A percentile compares a stretch with the other conserved stretches of the same genome.
Conservation (phyloP, 2,888 invertebrate species). For the Pollenia amentaria region DNA sequence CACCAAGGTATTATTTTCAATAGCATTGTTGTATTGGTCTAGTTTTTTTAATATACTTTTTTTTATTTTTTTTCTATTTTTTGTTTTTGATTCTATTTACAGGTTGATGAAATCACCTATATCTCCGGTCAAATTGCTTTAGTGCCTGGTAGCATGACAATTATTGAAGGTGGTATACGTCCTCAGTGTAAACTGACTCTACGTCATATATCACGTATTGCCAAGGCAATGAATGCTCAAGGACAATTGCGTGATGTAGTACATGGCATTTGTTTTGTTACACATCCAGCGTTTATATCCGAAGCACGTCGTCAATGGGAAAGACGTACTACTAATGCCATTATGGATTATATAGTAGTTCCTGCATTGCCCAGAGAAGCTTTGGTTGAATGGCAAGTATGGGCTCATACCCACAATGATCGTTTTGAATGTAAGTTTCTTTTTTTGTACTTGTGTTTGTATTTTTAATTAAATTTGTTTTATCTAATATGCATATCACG, state of each 20-base stretch:
- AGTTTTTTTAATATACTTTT: background rate
- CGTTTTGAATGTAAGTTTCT: constrained; percentile 91
- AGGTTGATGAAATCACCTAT: constrained; percentile 93
- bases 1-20: constrained; percentile 87
- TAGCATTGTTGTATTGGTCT: background rate
- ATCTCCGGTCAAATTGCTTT: constrained; percentile 97
- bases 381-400: constrained; percentile 96
- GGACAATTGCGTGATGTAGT: constrained; percentile 92
- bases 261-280: constrained; percentile 95
- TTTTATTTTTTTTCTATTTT: too few species aligned
- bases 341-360: constrained; percentile 94
- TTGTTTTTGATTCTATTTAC: constrained; percentile 35
- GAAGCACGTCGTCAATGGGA: constrained; percentile 93
- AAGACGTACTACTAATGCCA: constrained; percentile 92
- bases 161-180: constrained; percentile 91
- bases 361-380: constrained; percentile 92
- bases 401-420: constrained; percentile 95
- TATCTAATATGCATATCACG: background rate
- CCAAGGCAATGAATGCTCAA: constrained; percentile 91
- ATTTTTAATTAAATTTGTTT: background rate
- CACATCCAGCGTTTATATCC: constrained; percentile 88
- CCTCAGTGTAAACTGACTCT: constrained; percentile 93
- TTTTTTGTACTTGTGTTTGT: background rate
- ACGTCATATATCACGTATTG: constrained; percentile 92
- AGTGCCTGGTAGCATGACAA: constrained; percentile 91